phyloP scores from a whole-genome alignment of 2,113 vertebrate species.

The Mormyrus lacerda region DNA sequence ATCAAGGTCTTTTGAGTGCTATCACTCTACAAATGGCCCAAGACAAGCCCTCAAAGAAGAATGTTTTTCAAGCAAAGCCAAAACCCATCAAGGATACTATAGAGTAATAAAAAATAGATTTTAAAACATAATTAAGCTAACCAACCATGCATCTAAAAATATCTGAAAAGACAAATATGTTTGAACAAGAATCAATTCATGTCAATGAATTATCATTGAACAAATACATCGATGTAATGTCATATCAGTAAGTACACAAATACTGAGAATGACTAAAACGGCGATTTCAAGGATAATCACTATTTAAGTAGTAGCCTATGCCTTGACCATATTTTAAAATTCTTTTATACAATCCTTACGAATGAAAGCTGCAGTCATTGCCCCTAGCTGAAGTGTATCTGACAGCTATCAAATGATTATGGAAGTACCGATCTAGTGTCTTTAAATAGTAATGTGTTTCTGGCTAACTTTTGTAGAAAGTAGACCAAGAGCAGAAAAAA shows the following conservation, averaged over 20 bases:
- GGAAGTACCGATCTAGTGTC: neutral
- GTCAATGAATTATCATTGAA: neutral
- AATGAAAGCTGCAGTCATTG: neutral
- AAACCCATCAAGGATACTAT: neutral
- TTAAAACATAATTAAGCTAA: neutral
- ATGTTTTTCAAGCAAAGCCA: neutral
- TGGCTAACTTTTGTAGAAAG: neutral
- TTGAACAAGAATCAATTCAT: neutral
- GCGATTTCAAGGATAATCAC: neutral
- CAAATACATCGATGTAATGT: neutral
- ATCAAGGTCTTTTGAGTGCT: slow-evolving; percentile 7
- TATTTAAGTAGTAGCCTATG: neutral
- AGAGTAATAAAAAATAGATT: neutral
- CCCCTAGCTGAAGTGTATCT: neutral
- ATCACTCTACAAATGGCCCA: neutral
- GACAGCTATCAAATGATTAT: neutral
- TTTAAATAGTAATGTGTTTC: neutral
- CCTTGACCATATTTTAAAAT: neutral
- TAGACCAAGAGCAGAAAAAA: neutral
- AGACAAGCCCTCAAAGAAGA: neutral
- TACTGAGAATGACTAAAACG: neutral
- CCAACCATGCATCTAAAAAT: neutral
- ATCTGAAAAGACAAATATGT: neutral
- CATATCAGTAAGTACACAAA: neutral
- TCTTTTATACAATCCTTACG: neutral